Evolutionary conservation across 2,113 vertebrate genomes (phyloP).

Genomic region (Antidorcas marsupialis): DNA sequence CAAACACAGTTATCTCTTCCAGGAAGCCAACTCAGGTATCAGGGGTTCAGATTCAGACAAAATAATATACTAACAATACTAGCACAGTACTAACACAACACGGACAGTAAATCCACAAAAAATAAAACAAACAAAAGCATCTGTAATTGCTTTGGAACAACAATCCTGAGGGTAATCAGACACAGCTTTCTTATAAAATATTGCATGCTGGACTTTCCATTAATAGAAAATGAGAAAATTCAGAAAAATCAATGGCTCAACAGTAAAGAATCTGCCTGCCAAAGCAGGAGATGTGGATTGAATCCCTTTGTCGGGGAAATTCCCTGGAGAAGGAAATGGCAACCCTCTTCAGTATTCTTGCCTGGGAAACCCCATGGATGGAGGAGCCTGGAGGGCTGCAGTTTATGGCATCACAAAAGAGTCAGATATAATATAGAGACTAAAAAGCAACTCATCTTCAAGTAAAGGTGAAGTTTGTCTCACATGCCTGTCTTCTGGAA

Average conservation of each 20-base stretch:
- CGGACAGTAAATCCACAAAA: not conserved
- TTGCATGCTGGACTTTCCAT: not conserved
- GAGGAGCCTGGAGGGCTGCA: not conserved
- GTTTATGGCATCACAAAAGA: not conserved
- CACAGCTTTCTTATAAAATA: not conserved
- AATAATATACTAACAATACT: not conserved
- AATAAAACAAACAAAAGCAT: not conserved
- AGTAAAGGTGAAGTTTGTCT: not conserved
- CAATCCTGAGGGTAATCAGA: not conserved
- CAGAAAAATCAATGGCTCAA: not conserved
- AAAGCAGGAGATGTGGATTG: not conserved
- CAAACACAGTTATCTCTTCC: accelerated
- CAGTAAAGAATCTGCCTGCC: not conserved
- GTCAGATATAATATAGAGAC: not conserved
- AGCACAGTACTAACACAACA: not conserved
- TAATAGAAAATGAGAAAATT: not conserved
- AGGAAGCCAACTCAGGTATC: not conserved
- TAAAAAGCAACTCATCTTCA: not conserved
- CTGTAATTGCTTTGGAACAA: not conserved
- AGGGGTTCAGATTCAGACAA: not conserved
- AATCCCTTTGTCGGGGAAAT: not conserved
- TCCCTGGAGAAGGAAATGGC: not conserved
- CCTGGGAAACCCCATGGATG: not conserved
- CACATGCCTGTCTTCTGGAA: not conserved
- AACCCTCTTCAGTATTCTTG: not conserved